These are phyloP conservation scores for Acanthaster planci DNA, from an alignment of 35 echinoderm and acorn worm genomes.

Conservation along the genomic window DNA sequence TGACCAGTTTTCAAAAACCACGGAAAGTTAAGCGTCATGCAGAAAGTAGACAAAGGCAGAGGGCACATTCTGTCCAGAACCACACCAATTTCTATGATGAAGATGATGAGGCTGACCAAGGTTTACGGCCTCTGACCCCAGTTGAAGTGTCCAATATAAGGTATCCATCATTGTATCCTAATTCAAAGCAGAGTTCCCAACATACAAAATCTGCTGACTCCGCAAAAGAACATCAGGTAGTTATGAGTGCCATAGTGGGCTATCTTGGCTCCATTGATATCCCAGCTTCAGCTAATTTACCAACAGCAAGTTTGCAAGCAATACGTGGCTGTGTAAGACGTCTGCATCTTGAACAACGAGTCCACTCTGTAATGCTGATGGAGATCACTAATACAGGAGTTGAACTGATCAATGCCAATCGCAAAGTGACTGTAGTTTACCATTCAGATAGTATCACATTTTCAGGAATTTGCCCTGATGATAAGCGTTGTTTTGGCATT, in stretches of 20 bases:
- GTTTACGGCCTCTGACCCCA: slow-evolving; percentile 74
- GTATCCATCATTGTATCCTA: slow-evolving; percentile 52
- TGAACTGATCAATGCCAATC: slow-evolving; percentile 70
- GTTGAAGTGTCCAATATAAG: slow-evolving; percentile 86
- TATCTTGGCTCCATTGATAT: slow-evolving; percentile 99
- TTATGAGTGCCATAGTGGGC: slow-evolving; percentile 75
- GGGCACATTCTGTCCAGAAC: slow-evolving; percentile 28
- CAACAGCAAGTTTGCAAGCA: slow-evolving; percentile 94
- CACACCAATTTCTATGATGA: slow-evolving; percentile 57
- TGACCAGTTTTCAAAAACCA: slow-evolving; percentile 33
- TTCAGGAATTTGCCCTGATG: slow-evolving; percentile 94
- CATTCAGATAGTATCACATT: slow-evolving; percentile 88
- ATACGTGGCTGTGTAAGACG: slow-evolving; percentile 94
- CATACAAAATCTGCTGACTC: slow-evolving; percentile 3
- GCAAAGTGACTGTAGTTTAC: slow-evolving; percentile 74
- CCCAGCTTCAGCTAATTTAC: slow-evolving; percentile 91
- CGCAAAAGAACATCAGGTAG: not conserved
- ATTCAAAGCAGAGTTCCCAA: not conserved
- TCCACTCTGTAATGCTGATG: slow-evolving; percentile 96
- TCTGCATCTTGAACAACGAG: slow-evolving; percentile 84
- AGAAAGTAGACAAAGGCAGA: slow-evolving; percentile 51
- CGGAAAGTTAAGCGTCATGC: slow-evolving; percentile 42
- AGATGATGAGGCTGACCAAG: slow-evolving; percentile 68
- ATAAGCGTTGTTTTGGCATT: slow-evolving; percentile 94
- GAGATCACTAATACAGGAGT: slow-evolving; percentile 75